Conservation (phyloP, 1,140 invertebrate genomes). For the Meloidogyne exigua region DNA sequence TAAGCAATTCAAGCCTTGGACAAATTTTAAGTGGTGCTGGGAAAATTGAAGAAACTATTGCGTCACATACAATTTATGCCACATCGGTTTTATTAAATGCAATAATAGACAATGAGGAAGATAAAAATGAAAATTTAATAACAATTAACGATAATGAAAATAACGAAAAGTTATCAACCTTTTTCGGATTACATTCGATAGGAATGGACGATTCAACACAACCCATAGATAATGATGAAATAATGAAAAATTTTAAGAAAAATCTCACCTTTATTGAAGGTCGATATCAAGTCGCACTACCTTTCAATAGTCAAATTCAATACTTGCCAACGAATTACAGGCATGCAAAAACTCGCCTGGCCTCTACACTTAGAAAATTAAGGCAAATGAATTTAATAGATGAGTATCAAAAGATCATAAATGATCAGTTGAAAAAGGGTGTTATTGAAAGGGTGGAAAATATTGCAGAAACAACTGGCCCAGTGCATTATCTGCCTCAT, state of each 20-base stretch:
- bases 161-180: not conserved
- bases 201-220: not conserved
- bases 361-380: not conserved
- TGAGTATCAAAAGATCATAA: not conserved
- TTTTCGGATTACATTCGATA: not conserved
- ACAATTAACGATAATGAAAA: not conserved
- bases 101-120: too few species aligned
- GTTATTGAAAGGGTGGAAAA: not conserved
- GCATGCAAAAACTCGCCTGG: not conserved
- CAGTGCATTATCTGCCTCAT: not conserved
- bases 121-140: not conserved
- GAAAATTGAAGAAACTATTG: not conserved
- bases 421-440: not conserved
- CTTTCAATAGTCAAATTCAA: not conserved
- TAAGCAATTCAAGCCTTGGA: not conserved
- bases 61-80: too few species aligned
- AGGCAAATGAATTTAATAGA: not conserved
- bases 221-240: not conserved
- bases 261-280: not conserved
- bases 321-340: not conserved
- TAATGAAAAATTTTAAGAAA: slow-evolving; percentile 1
- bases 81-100: too few species aligned
- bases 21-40: not conserved
- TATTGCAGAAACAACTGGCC: too few species aligned
- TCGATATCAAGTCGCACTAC: not conserved